Percentiles rank a stretch among this genome's conserved stretches.
Evolutionary conservation across 2,113 vertebrate genomes (phyloP).

Genomic region (Panthera uncia): DNA sequence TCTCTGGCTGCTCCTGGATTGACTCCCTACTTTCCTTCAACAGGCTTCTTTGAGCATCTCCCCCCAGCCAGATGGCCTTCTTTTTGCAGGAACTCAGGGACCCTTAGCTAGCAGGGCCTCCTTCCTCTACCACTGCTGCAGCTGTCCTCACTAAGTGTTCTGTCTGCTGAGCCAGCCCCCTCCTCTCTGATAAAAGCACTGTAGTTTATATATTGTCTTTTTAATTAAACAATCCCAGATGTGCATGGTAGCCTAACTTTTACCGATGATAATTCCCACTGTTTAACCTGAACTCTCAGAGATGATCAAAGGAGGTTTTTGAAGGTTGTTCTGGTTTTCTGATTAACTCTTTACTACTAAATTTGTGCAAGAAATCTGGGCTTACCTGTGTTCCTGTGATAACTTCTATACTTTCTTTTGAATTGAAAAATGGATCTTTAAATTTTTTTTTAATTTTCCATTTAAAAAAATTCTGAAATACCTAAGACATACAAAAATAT

Average conservation of each 20-base stretch:
- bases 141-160: background rate
- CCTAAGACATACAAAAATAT: background rate
- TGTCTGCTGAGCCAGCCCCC: background rate
- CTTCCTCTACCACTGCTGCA: background rate
- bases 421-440: background rate
- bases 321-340: slow-evolving; percentile 50
- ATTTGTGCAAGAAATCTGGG: background rate
- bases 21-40: background rate
- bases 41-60: background rate
- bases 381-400: slow-evolving; percentile 39
- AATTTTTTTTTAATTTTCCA: background rate
- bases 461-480: background rate
- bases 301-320: slow-evolving; percentile 36
- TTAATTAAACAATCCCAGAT: slow-evolving; percentile 32
- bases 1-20: slow-evolving; percentile 1
- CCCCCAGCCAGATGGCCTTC: background rate
- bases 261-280: slow-evolving; percentile 21
- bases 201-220: slow-evolving; percentile 37
- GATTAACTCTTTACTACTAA: slow-evolving; percentile 30
- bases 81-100: background rate
- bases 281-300: background rate
- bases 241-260: slow-evolving; percentile 10
- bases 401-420: slow-evolving; percentile 12
- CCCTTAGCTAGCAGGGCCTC: background rate
- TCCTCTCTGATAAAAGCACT: slow-evolving; percentile 19